Evolutionary conservation across 2,113 vertebrate species (phyloP).

Genomic region (Craseonycteris thonglongyai): DNA sequence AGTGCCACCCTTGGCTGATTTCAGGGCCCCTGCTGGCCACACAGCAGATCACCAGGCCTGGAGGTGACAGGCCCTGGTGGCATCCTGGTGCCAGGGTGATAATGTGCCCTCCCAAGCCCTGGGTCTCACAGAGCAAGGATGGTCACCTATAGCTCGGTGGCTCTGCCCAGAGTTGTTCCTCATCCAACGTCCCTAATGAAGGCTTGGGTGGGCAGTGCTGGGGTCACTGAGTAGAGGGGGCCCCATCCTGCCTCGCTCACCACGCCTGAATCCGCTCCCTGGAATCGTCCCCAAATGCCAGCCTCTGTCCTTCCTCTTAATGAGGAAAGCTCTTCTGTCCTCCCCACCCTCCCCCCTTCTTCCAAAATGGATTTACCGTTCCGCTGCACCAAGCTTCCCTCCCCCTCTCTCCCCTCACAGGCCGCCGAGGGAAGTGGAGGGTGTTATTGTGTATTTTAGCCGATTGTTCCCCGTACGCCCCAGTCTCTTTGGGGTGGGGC

Average conservation of each 20-base stretch:
- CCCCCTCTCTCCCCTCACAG: constrained; percentile 28
- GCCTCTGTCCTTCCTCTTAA: not conserved
- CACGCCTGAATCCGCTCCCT: not conserved
- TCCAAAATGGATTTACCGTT: constrained; percentile 52
- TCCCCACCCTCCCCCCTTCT: not conserved
- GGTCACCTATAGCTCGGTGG: not conserved
- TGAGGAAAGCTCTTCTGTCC: constrained; percentile 41
- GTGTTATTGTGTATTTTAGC: constrained; percentile 68
- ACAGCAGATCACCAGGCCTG: not conserved
- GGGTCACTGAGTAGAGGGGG: not conserved
- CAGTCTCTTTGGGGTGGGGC: constrained; percentile 76
- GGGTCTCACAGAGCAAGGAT: not conserved
- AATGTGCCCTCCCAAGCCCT: not conserved
- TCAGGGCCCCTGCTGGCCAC: not conserved
- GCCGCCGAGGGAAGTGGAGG: constrained; percentile 29
- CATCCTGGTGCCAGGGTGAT: not conserved
- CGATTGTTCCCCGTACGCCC: constrained; percentile 73
- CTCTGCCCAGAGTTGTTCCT: not conserved
- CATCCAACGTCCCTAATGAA: not conserved
- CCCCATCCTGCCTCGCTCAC: not conserved
- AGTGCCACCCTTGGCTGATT: not conserved
- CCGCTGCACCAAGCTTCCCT: not conserved
- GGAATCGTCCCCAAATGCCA: constrained; percentile 30
- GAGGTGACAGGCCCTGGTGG: not conserved
- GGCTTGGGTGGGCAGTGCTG: not conserved